A percentile compares a stretch with the other conserved stretches of the same genome.
These are phyloP conservation scores for Temnothorax curvispinosus DNA, from an alignment of 1,140 invertebrate genomes.

Conservation along the genomic window DNA sequence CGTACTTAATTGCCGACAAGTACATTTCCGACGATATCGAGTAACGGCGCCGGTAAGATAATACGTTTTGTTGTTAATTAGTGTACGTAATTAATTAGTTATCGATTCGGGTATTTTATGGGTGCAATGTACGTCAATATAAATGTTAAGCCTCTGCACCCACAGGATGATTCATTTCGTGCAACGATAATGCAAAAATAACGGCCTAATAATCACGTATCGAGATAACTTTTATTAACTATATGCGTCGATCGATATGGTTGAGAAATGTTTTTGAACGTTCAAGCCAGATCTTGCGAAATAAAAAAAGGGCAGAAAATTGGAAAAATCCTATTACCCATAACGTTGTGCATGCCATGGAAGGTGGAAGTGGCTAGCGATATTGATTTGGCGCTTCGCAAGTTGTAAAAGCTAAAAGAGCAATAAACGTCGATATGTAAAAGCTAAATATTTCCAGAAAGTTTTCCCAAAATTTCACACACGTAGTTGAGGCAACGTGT, in stretches of 20 bases:
- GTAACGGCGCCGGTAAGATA: constrained; percentile 25
- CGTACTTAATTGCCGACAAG: constrained; percentile 50
- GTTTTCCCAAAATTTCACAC: not conserved
- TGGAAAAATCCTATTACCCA: not conserved
- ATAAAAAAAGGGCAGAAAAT: not conserved
- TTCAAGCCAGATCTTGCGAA: not conserved
- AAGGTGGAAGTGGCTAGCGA: not conserved
- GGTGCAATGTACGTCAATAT: not conserved
- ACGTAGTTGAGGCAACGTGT: not conserved
- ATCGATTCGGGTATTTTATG: constrained; percentile 21
- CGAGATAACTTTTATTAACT: not conserved
- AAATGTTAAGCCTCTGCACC: not conserved
- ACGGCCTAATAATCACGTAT: not conserved
- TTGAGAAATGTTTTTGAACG: not conserved
- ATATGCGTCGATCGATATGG: too few species aligned
- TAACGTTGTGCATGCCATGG: not conserved
- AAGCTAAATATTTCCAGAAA: not conserved
- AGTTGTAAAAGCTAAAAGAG: not conserved
- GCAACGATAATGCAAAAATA: not conserved
- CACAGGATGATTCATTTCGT: not conserved
- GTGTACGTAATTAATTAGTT: constrained; percentile 38
- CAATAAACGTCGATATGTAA: not conserved
- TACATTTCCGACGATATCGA: constrained; percentile 43
- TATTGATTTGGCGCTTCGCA: constrained; percentile 3
- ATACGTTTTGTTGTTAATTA: constrained; percentile 58